Conservation (phyloP, 1,140 invertebrate genomes). For the Cephus cinctus region DNA sequence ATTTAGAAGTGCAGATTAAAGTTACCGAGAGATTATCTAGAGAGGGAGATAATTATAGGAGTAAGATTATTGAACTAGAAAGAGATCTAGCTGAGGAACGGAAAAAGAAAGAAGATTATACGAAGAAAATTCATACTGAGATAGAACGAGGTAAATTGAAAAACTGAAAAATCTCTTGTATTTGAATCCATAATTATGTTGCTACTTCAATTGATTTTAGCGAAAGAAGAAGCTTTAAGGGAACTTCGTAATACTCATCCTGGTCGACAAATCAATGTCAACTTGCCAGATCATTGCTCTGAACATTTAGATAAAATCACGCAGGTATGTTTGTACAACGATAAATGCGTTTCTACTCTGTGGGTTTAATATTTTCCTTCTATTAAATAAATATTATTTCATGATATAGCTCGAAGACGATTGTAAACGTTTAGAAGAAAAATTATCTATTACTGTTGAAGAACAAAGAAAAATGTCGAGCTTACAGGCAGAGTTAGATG, state of each 20-base stretch:
- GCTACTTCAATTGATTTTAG: constrained; percentile 21
- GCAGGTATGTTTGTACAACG: constrained; percentile 25
- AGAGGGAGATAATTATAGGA: constrained; percentile 38
- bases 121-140: constrained; percentile 41
- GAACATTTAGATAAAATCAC: constrained; percentile 48
- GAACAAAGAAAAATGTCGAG: constrained; percentile 39
- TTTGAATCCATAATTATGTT: neutral
- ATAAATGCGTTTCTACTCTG: too few species aligned
- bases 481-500: constrained; percentile 37
- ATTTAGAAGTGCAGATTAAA: constrained; percentile 37
- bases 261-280: constrained; percentile 42
- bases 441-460: constrained; percentile 36
- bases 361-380: constrained; percentile 6
- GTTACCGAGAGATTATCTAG: constrained; percentile 31
- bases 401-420: constrained; percentile 38
- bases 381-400: too few species aligned
- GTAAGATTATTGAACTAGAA: constrained; percentile 43
- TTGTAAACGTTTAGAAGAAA: constrained; percentile 43
- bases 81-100: constrained; percentile 40
- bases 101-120: constrained; percentile 38
- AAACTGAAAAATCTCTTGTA: constrained; percentile 3
- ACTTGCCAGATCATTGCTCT: constrained; percentile 44
- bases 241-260: constrained; percentile 43
- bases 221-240: constrained; percentile 46
- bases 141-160: constrained; percentile 41